Evolutionary conservation across 2,113 vertebrate species (phyloP), one percentile per base, ranked within the genome.

Genomic region (Acanthisitta chloris): DNA sequence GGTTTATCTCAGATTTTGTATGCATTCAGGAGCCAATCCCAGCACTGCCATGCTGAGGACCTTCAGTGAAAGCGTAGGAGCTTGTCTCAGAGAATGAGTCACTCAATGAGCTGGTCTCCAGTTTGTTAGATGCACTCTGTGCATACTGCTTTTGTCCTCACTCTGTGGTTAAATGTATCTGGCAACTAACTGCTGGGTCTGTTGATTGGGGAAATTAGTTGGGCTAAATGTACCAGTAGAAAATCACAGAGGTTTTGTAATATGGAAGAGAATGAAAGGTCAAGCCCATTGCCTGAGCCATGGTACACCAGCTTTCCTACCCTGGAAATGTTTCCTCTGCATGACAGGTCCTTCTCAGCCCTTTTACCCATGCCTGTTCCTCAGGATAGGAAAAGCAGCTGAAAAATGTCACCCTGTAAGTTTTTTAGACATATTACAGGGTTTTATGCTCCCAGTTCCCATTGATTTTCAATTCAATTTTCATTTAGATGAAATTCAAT

Each of bases 401-500:
- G 81, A 70, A 86, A 95, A 77, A 69, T 26, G 34, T 94, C 38
- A 45, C 8, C 26, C 34, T 51, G 15, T 45, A 61, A 72, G 24
- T 33, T 73, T 92, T 90, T 76, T 73, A 85, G 51, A 67, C 33
- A 10, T 25, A 15, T 65, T 87, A 65, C 49, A 80, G n/a, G n/a
- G 34, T 38, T 84, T 91, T 91, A 52, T 67, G 24, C 38, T 95
- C 17, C 58, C 33, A 36, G 58, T 77, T 95, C 62, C 78, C 67
- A 40, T 17, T 87, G 90, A 80, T 61, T 92, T 96, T 95, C 78
- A 87, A 81, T 76, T 95, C 89, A 95, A 51, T 95, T 96, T 92
- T 96, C 84, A 94, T 81, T 91, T 81, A 80, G 74, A 61, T 82
- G 49, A 90, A 87, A 94, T 89, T 89, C 81, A 94, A 43, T 85